Evolutionary conservation across 1,140 invertebrate genomes (phyloP), one percentile per base, ranked within the genome.

Genomic region (Vollenhovia emeryi): DNA sequence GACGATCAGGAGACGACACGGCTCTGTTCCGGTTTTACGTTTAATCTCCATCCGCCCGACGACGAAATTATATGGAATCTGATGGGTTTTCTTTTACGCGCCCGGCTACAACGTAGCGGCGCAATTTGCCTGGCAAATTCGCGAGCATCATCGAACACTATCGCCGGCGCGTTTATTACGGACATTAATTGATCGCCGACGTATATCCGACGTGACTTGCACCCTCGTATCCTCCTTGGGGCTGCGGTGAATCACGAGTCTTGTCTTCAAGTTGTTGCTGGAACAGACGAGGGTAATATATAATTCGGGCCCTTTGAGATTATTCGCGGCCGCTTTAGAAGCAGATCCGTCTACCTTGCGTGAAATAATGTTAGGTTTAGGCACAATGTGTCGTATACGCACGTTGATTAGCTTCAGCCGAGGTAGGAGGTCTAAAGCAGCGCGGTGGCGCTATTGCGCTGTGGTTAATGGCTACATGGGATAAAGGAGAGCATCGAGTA

Each of bases 381-480:
- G 36, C 33, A 57, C 50, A 82, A 59, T 45, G 66, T 73, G 50
- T 82, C 66, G 78, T 82, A 57, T 82, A 82, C 66, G 78, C 66
- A 71, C 36, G 27, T 57, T 82, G 78, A 82, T 82, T 82, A 82
- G 68, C 66, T 73, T 27, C 24, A 43, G 27, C 24, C 36, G 13
- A 36, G 43, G 9, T 30, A 21, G 48, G 18, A 50, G 48, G 13
- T 45, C 78, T 43, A 55, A 57, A 80, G 52, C 62, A 60, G 27
- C 55, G 43, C 71, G 80, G 68, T 50, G 71, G 80, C 45, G 71
- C 71, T 78, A 84, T 84, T 78, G 55, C 30, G 82, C 55, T 30
- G 43, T 57, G 82, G 82, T 84, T 84, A 84, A 84, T 84, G 55
- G 82, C 33, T 43, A 84, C 82, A 43, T 13, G 43, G 73, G 73